Percentiles rank a stretch among this genome's conserved stretches.
These are phyloP conservation scores for Colius striatus DNA, from an alignment of 2,113 vertebrate species.

Conservation along the genomic window DNA sequence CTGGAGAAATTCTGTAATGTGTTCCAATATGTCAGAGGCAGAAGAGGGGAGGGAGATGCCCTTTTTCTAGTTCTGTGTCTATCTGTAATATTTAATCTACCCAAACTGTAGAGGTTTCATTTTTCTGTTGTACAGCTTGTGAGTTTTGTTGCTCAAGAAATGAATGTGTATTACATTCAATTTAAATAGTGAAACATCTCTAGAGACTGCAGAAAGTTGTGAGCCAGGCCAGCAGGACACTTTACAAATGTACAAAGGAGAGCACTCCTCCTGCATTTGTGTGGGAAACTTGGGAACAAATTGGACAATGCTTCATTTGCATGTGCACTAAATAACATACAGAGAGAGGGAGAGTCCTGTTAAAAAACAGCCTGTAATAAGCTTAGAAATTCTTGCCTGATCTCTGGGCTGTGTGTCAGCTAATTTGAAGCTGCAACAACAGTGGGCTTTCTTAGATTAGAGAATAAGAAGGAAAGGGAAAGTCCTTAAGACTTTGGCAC, in stretches of 20 bases:
- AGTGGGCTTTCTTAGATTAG: not conserved
- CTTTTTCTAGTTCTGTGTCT: not conserved
- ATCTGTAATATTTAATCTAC: not conserved
- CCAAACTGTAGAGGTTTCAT: not conserved
- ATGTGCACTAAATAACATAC: not conserved
- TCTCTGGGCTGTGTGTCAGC: constrained; percentile 36
- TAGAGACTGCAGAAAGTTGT: not conserved
- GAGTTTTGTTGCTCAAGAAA: not conserved
- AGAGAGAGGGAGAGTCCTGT: not conserved
- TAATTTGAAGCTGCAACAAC: not conserved
- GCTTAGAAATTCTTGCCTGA: constrained; percentile 21
- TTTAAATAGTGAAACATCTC: not conserved
- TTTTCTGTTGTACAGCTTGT: not conserved
- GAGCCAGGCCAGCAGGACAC: not conserved
- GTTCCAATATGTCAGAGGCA: not conserved
- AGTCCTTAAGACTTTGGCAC: not conserved
- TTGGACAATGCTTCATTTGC: constrained; percentile 42
- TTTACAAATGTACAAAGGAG: not conserved
- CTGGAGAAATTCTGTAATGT: not conserved
- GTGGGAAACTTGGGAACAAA: not conserved
- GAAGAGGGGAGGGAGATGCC: not conserved
- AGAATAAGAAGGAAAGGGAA: not conserved
- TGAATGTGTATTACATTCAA: not conserved
- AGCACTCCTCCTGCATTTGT: not conserved
- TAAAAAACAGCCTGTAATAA: not conserved